Evolutionary conservation across 1,140 invertebrate genomes (phyloP), one percentile per base, ranked within the genome.

Genomic region (Cecropterus lyciades): DNA sequence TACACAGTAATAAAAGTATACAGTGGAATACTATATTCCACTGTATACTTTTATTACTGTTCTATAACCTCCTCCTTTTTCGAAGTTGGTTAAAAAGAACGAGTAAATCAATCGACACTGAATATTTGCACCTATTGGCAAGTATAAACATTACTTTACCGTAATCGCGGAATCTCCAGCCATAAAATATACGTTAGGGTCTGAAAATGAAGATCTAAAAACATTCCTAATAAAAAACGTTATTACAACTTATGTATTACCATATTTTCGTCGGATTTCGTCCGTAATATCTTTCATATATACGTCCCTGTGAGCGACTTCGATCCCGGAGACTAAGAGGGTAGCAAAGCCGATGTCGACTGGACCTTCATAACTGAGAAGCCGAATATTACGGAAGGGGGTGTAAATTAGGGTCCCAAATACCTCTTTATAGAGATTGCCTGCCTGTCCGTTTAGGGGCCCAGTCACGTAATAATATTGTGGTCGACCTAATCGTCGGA

Each of bases 391-490:
- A 81, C 82, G 76, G 71, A 88, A 86, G 83, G 80, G 86, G 80
- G 87, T 88, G 85, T 87, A 87, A 90, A 90, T 90, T 87, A 88
- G 85, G 84, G 83, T 84, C 73, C 79, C 82, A 83, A 90, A 90
- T 87, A 84, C 84, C 85, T 85, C 82, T 87, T 88, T 87, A 86
- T 90, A 85, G 82, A 86, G 85, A 90, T 90, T 90, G 84, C 79
- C 80, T 80, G 75, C 53, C 62, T 72, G 65, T 81, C 83, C 84
- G 76, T 69, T 87, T 82, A 68, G 73, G 74, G 77, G 65, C 67
- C 82, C 46, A 83, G 84, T 85, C 85, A 85, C 87, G 84, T 90
- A 88, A 90, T 87, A 86, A 87, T 86, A 86, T 78, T 78, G 84
- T 84, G 85, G 83, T 84, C 72, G 68, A 75, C 75, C 78, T 88